phyloP scores from a whole-genome alignment of 2,113 vertebrate species.

The Cebus imitator region DNA sequence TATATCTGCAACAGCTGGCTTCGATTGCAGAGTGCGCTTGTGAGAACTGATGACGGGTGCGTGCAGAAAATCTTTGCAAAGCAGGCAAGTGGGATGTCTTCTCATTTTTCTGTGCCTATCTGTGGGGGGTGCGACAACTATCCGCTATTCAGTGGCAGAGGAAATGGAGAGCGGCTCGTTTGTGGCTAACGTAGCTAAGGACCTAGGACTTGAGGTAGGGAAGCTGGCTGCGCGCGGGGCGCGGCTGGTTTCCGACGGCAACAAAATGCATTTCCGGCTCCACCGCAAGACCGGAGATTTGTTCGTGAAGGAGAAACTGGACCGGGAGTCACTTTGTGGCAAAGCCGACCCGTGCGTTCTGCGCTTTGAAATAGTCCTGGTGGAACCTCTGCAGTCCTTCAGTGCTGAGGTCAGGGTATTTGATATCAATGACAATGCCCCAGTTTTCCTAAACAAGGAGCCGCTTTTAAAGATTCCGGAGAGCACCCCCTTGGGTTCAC shows the following conservation, averaged over 20 bases:
- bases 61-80: conserved; percentile 1
- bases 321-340: conserved; percentile 81
- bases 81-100: conserved; percentile 64
- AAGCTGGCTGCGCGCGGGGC: conserved; percentile 81
- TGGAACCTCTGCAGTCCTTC: conserved; percentile 81
- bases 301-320: conserved; percentile 81
- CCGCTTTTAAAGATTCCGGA: conserved; percentile 82
- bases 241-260: conserved; percentile 78
- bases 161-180: conserved; percentile 86
- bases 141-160: conserved; percentile 84
- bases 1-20: not conserved
- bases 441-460: conserved; percentile 77
- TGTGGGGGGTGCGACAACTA: conserved; percentile 36
- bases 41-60: conserved; percentile 32
- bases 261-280: conserved; percentile 77
- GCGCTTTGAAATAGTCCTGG: conserved; percentile 81
- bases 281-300: conserved; percentile 80
- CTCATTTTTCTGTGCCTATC: conserved; percentile 65
- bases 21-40: no score
- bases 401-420: conserved; percentile 78
- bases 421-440: conserved; percentile 84
- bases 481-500: conserved; percentile 80
- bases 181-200: conserved; percentile 87
- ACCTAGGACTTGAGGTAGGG: conserved; percentile 81
- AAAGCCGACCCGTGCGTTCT: conserved; percentile 80